Evolutionary conservation across 2,888 invertebrate species (phyloP).

Genomic region (Diadegma fenestrale): DNA sequence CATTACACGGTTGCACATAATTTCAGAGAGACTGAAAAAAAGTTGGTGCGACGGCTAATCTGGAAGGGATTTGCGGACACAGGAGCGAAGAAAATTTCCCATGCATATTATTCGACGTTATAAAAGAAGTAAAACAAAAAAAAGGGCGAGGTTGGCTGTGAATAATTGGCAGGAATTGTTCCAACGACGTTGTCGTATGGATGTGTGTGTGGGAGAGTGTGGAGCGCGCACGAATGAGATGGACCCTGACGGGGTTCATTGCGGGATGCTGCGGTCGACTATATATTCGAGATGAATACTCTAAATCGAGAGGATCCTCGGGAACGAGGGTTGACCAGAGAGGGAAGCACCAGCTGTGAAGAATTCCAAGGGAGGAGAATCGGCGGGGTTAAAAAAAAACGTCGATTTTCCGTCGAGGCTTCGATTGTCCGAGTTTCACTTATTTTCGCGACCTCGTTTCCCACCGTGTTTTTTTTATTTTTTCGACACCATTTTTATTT

Average conservation of each 20-base stretch:
- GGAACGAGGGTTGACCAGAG: constrained; percentile 28
- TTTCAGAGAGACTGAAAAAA: background rate
- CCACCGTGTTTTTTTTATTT: constrained; percentile 13
- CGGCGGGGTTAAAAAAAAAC: constrained; percentile 49
- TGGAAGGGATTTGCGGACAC: background rate
- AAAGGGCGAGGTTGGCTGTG: constrained; percentile 28
- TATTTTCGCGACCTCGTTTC: constrained; percentile 68
- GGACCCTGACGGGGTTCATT: constrained; percentile 33
- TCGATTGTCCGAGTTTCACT: constrained; percentile 72
- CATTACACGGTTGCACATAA: background rate
- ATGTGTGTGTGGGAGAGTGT: background rate
- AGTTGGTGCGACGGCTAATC: constrained; percentile 7
- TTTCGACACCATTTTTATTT: constrained; percentile 12
- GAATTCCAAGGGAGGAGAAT: constrained; percentile 53
- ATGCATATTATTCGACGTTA: constrained; percentile 48
- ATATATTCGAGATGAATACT: constrained; percentile 40
- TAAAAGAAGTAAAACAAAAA: constrained; percentile 35
- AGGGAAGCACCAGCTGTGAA: constrained; percentile 52
- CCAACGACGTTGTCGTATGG: background rate
- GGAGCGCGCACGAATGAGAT: constrained; percentile 4
- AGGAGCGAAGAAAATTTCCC: constrained; percentile 20
- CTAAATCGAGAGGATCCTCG: constrained; percentile 49
- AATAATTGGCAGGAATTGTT: constrained; percentile 66
- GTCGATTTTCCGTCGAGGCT: constrained; percentile 68
- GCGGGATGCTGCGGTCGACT: constrained; percentile 2